These are phyloP conservation scores for Tamandua tetradactyla DNA, from an alignment of 2,797 vertebrate species.

Conservation along the genomic window DNA sequence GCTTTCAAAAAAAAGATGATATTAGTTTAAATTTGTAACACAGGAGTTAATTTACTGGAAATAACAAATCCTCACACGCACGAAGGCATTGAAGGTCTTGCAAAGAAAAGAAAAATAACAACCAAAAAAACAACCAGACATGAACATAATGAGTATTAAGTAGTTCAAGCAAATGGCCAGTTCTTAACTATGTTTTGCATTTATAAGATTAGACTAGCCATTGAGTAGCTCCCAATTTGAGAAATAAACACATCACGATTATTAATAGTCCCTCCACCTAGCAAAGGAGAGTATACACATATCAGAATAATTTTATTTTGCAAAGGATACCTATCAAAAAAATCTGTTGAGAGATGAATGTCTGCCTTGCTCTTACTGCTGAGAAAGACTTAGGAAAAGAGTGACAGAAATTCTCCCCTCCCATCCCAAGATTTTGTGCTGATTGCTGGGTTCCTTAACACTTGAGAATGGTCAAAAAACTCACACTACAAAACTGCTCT, in stretches of 20 bases:
- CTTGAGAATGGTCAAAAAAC: background rate
- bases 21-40: background rate
- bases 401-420: background rate
- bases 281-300: background rate
- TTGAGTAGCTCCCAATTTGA: background rate
- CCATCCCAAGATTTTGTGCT: background rate
- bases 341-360: background rate
- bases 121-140: background rate
- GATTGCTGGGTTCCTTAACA: background rate
- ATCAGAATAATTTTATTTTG: slow-evolving; percentile 36
- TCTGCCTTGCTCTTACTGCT: background rate
- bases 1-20: background rate
- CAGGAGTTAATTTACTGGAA: background rate
- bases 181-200: background rate
- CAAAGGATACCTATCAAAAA: background rate
- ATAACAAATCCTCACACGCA: background rate
- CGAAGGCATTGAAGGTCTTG: background rate
- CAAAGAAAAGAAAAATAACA: background rate
- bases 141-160: background rate
- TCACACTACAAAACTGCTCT: background rate
- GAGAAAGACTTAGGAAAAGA: background rate
- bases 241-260: background rate
- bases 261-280: background rate
- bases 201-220: background rate
- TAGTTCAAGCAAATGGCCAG: background rate